phyloP scores from a whole-genome alignment of 2,888 invertebrate genomes.

The Holacanthella duospinosa region DNA sequence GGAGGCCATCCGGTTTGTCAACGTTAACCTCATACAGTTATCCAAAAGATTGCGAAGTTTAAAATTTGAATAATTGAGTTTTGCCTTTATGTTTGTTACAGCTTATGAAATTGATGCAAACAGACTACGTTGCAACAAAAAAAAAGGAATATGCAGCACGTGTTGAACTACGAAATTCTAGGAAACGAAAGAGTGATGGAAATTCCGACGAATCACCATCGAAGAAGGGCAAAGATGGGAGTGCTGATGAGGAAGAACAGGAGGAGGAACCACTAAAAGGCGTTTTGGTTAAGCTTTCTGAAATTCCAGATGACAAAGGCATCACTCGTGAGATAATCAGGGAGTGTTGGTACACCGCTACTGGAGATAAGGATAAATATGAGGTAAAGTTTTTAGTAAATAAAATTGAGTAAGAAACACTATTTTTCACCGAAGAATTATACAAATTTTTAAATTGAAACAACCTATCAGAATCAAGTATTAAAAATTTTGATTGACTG shows the following conservation, averaged over 20 bases:
- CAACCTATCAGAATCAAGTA: too few species aligned
- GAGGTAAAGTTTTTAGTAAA: too few species aligned
- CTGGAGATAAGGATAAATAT: conserved; percentile 48
- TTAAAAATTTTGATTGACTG: too few species aligned
- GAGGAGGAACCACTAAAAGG: conserved; percentile 53
- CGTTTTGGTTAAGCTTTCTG: conserved; percentile 59
- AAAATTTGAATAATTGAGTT: not conserved
- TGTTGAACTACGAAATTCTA: not conserved
- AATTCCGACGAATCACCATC: conserved; percentile 5
- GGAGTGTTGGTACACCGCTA: conserved; percentile 50
- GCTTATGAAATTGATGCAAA: conserved; percentile 44
- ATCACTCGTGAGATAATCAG: conserved; percentile 60
- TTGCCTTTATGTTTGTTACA: conserved; percentile 40
- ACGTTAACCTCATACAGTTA: too few species aligned
- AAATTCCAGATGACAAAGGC: conserved; percentile 51
- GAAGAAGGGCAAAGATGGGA: conserved; percentile 29
- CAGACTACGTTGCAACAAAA: conserved; percentile 39
- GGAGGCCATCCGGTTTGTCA: not conserved
- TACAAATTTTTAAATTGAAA: too few species aligned
- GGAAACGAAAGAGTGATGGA: not conserved
- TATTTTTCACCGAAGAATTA: too few species aligned
- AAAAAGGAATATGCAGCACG: conserved; percentile 39
- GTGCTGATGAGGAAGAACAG: conserved; percentile 44
- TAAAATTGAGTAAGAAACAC: too few species aligned
- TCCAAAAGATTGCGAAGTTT: not conserved